phyloP scores from a whole-genome alignment of 2,888 invertebrate species.

The Dascillus cervinus region DNA sequence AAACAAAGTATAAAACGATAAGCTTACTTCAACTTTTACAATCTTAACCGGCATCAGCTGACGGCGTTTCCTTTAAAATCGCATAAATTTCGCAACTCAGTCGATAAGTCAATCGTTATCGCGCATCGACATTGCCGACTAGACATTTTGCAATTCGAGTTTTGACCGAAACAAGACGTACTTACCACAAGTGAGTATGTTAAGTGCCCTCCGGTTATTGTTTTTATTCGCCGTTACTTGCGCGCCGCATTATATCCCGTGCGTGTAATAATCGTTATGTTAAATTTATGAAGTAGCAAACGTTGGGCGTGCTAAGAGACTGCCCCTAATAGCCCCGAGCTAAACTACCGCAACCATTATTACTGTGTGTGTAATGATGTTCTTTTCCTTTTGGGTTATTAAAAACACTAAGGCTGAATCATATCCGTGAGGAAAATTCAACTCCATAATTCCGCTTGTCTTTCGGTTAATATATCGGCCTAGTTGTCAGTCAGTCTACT shows the following conservation, averaged over 20 bases:
- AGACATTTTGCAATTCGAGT: slow-evolving; percentile 8
- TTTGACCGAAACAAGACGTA: slow-evolving; percentile 8
- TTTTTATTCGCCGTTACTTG: neutral
- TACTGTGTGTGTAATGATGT: too few relatives aligned
- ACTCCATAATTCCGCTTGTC: too few relatives aligned
- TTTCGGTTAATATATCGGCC: too few relatives aligned
- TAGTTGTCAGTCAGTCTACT: too few relatives aligned
- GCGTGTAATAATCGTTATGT: slow-evolving; percentile 8
- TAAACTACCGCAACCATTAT: slow-evolving; percentile 7
- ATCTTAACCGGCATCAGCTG: slow-evolving; percentile 29
- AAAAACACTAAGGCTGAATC: too few relatives aligned
- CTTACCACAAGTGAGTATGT: slow-evolving; percentile 9
- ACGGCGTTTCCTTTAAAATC: slow-evolving; percentile 28
- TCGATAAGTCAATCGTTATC: slow-evolving; percentile 34
- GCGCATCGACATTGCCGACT: slow-evolving; percentile 17
- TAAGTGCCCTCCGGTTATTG: slow-evolving; percentile 9
- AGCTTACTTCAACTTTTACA: slow-evolving; percentile 15
- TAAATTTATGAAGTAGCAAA: slow-evolving; percentile 8
- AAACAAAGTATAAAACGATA: too few relatives aligned
- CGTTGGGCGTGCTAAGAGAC: slow-evolving; percentile 3
- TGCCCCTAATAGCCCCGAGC: slow-evolving; percentile 12
- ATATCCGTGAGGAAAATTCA: too few relatives aligned
- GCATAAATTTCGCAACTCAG: slow-evolving; percentile 26
- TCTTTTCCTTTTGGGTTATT: too few relatives aligned
- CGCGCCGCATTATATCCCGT: neutral